Percentiles rank a stretch among this genome's conserved stretches.
Evolutionary conservation across 2,797 vertebrate genomes (phyloP).

Genomic region (Pteropus rufus): DNA sequence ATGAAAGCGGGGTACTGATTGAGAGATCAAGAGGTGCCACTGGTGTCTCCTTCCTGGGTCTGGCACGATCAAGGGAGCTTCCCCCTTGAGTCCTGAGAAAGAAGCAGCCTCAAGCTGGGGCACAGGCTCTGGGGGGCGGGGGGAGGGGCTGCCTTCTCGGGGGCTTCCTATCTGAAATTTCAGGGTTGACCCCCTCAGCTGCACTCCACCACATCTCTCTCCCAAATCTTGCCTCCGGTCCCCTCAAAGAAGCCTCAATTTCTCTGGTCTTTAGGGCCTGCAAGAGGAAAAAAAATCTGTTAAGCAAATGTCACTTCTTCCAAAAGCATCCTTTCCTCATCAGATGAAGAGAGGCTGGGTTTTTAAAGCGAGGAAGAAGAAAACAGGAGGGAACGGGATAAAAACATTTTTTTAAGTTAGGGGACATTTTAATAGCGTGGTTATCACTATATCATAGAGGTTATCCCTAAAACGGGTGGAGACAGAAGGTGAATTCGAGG

Average conservation of each 20-base stretch:
- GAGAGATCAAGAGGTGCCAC: constrained; percentile 54
- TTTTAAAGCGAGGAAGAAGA: background rate
- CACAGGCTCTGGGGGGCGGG: background rate
- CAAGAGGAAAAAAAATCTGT: background rate
- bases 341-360: background rate
- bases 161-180: background rate
- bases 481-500: constrained; percentile 67
- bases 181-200: background rate
- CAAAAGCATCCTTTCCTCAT: background rate
- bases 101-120: background rate
- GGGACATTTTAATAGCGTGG: constrained; percentile 65
- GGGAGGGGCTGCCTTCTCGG: background rate
- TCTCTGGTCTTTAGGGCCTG: background rate
- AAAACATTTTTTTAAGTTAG: too few species aligned
- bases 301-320: background rate
- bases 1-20: constrained; percentile 47
- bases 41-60: constrained; percentile 25
- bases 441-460: constrained; percentile 73
- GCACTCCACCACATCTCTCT: background rate
- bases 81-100: background rate
- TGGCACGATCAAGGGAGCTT: background rate
- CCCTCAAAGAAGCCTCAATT: background rate
- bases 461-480: constrained; percentile 59
- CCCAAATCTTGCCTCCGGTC: background rate
- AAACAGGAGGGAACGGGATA: background rate